Conservation (phyloP, 2,888 invertebrate genomes). For the Dynastes hyllus region DNA sequence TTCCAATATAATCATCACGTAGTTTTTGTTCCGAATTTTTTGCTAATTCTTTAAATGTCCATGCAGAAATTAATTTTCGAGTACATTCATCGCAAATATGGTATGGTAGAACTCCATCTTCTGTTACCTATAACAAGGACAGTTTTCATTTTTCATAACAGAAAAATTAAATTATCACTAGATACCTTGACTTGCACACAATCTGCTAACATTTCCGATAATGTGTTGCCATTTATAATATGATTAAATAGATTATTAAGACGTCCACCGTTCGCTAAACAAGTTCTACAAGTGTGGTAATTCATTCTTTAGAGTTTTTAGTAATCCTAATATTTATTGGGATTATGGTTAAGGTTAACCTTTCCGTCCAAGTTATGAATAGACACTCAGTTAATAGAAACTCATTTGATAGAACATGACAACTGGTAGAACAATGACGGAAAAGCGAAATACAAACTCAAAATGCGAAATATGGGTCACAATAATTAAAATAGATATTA, state of each 20-base stretch:
- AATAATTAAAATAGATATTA: too few relatives aligned
- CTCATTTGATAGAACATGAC: too few relatives aligned
- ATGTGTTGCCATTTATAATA: neutral
- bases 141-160: neutral
- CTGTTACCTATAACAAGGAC: neutral
- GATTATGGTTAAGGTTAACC: too few relatives aligned
- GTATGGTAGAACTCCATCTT: neutral
- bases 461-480: too few relatives aligned
- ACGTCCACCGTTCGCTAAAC: neutral
- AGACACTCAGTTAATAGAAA: too few relatives aligned
- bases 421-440: too few relatives aligned
- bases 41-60: neutral
- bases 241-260: neutral
- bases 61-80: neutral
- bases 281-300: neutral
- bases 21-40: neutral
- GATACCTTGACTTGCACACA: neutral
- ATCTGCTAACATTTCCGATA: neutral
- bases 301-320: too few relatives aligned
- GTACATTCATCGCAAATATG: neutral
- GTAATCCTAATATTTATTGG: too few relatives aligned
- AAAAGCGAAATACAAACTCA: too few relatives aligned
- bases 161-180: neutral
- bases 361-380: too few relatives aligned
- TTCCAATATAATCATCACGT: neutral